Conservation (phyloP, 2,888 invertebrate species). For the Drosophila planitibia region DNA sequence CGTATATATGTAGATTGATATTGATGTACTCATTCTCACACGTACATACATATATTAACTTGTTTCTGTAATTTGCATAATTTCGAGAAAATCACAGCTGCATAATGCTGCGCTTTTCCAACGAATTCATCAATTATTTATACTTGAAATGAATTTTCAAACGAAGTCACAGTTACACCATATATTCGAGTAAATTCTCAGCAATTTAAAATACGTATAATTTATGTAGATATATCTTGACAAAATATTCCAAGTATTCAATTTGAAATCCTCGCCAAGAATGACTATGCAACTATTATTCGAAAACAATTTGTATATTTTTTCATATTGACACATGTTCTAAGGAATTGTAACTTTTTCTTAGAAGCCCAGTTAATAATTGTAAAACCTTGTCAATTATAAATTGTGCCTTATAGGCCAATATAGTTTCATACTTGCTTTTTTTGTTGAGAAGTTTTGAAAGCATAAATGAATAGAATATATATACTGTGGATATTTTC, state of each 20-base stretch:
- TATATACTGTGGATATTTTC: not conserved
- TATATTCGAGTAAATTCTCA: not conserved
- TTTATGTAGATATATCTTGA: not conserved
- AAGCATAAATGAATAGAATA: not conserved
- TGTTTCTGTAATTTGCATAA: slow-evolving; percentile 1
- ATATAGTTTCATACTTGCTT: not conserved
- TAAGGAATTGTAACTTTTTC: not conserved
- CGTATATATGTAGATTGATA: not conserved
- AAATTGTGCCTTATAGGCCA: not conserved
- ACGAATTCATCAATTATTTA: not conserved
- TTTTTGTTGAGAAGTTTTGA: not conserved
- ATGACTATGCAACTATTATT: not conserved
- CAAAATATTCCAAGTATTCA: not conserved
- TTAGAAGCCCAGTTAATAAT: not conserved
- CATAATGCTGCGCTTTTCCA: not conserved
- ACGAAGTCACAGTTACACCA: not conserved
- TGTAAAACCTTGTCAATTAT: not conserved
- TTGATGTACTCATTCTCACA: not conserved
- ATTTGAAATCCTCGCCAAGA: not conserved
- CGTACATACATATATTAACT: not conserved
- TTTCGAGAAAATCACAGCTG: not conserved
- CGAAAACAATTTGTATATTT: not conserved
- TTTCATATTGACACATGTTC: not conserved
- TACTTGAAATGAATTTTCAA: not conserved
- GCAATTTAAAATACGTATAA: not conserved